A percentile compares a stretch with the other conserved stretches of the same genome.
Conservation (phyloP, 2,888 invertebrate species). For the Tethea ocularis region DNA sequence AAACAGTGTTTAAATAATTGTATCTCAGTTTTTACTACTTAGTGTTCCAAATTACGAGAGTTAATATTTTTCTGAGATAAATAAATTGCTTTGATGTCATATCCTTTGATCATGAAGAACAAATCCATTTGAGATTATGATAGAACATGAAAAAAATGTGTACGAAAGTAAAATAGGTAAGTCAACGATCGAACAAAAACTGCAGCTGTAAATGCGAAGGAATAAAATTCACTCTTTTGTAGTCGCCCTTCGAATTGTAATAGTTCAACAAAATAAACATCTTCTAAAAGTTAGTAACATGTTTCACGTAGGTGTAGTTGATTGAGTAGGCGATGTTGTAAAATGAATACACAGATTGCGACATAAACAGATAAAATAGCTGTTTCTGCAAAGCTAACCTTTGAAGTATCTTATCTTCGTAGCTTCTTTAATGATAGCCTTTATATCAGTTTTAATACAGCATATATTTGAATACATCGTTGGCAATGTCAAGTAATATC, state of each 20-base stretch:
- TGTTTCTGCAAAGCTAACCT: slow-evolving; percentile 51
- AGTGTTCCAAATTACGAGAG: not conserved
- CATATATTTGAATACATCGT: slow-evolving; percentile 32
- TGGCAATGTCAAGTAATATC: slow-evolving; percentile 42
- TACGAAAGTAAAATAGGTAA: too few relatives aligned
- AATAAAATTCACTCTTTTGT: slow-evolving; percentile 6
- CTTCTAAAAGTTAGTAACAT: slow-evolving; percentile 35
- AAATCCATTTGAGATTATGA: too few relatives aligned
- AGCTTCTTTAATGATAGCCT: slow-evolving; percentile 22
- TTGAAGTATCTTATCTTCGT: slow-evolving; percentile 18
- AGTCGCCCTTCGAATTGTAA: slow-evolving; percentile 26
- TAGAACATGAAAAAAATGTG: too few relatives aligned
- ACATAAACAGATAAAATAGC: slow-evolving; percentile 42
- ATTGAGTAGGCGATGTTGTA: slow-evolving; percentile 61
- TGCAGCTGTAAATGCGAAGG: not conserved
- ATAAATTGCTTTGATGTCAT: too few relatives aligned
- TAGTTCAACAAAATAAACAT: slow-evolving; percentile 44
- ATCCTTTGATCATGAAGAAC: too few relatives aligned
- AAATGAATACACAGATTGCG: slow-evolving; percentile 56
- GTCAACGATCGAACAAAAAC: not conserved
- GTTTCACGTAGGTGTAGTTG: slow-evolving; percentile 52
- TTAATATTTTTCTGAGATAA: too few relatives aligned
- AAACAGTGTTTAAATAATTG: not conserved
- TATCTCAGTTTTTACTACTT: too few relatives aligned
- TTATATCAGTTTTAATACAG: slow-evolving; percentile 30